Base-by-base conservation (phyloP, 1,140 invertebrate species). In the Ceratoteleas bidentatus region DNA sequence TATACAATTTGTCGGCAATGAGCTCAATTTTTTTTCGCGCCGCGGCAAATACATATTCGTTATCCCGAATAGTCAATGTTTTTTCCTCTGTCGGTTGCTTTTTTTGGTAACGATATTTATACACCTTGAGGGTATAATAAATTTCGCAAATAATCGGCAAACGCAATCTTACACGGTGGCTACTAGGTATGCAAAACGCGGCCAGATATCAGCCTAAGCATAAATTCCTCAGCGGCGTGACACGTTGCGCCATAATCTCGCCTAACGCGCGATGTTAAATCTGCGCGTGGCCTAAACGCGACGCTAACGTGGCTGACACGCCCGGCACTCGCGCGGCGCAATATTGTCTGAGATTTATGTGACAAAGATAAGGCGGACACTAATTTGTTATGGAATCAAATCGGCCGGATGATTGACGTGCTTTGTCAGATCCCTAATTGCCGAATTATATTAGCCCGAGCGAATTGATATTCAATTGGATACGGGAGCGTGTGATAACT, bases 311-410 rank as follows among this genome's bases (percentile, higher is more conserved):
- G 72, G 62, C 72, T 65, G 79, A 61, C 75, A 77, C 81, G 43
- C 72, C 60, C 75, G 76, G 43, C 66, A 70, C 56, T 80, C 75
- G 69, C 79, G 34, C 64, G 79, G 69, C 64, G 79, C 83, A 87
- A 87, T 87, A 88, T 87, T 85, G 85, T 85, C 86, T 85, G 76
- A 87, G 84, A 89, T 89, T 88, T 89, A 89, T 89, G 85, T 84
- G 60, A 68, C 73, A 79, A 86, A 88, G 87, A 89, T 88, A 89
- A 66, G 81, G 65, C 69, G 40, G 52, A 56, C 62, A 83, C 83
- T 82, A 81, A 87, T 88, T 86, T 83, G 84, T 88, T 86, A 85
- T 76, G 61, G 64, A 83, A 85, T 86, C 85, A 86, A 87, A 87
- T 86, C 83, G 83, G 32, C 72, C 53, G 34, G 64, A 65, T 77